Percentiles rank a stretch among this genome's conserved stretches.
Evolutionary conservation across 2,888 invertebrate genomes (phyloP).

Genomic region (Drosophila gaucha): DNA sequence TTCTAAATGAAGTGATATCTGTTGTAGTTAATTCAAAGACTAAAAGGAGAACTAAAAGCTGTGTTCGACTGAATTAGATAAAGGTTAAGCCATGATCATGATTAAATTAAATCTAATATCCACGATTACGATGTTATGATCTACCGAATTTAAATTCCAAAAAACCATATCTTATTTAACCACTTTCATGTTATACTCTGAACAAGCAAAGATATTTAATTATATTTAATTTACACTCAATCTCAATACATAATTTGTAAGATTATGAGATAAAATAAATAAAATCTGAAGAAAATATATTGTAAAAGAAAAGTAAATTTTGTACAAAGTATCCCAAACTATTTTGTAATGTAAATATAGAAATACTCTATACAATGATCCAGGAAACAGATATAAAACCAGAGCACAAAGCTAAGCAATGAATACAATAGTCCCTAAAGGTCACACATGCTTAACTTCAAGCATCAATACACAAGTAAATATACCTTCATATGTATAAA

Average conservation of each 20-base stretch:
- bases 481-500: not conserved
- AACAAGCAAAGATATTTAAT: too few relatives aligned
- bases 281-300: too few relatives aligned
- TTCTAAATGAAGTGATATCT: not conserved
- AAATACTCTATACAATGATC: not conserved
- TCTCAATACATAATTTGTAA: too few relatives aligned
- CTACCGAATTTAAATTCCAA: too few relatives aligned
- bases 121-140: not conserved
- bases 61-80: not conserved
- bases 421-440: slow-evolving; percentile 14
- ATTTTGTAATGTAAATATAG: slow-evolving; percentile 3
- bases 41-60: not conserved
- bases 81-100: not conserved
- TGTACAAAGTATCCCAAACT: too few relatives aligned
- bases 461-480: slow-evolving; percentile 4
- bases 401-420: slow-evolving; percentile 6
- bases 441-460: slow-evolving; percentile 12
- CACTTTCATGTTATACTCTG: too few relatives aligned
- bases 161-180: too few relatives aligned
- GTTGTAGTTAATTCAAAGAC: not conserved
- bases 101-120: not conserved
- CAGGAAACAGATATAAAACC: not conserved
- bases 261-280: too few relatives aligned
- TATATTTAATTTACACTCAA: too few relatives aligned
- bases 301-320: too few relatives aligned